Base-by-base conservation (phyloP, 2,113 vertebrate genomes). In the Oreotrochilus melanogaster region DNA sequence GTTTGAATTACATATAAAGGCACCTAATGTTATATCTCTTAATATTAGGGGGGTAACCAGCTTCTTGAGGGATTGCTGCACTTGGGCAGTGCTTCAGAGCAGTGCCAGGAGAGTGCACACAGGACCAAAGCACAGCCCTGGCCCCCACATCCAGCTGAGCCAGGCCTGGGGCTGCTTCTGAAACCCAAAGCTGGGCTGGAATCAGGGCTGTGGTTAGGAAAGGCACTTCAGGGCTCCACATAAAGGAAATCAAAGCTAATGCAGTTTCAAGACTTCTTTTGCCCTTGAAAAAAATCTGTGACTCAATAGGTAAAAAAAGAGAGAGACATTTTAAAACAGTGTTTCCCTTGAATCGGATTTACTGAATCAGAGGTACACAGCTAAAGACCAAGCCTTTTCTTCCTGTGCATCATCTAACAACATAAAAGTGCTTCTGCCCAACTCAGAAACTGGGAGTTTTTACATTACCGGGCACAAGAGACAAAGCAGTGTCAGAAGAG, bases 111-210 rank as follows among this genome's bases (percentile, higher is more conserved):
- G 21, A 39, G 31, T 0, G 8, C 6, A 13, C 4, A 54, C 64
- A 69, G 48, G 31, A 58, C 27, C 2, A 2, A 39, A 62, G 33
- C 42, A 60, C 43, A 0, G 1, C 2, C 3, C 10, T 37, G 4
- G 0, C 31, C 33, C 57, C 27, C 67, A 11, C 23, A 27, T 58
- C 51, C 57, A 42, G n/a, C 39, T 45, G 7, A 1, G 1, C 25
- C 1, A 4, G 33, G 18, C 12, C 42, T 18, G 39, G 25, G 30
- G 39, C 42, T 65, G 45, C 47, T 61, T 23, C 71, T 64, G 54
- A 51, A 69, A 11, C 48, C n/a, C 86, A 58, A 19, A 71, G 50
- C 13, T 1, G 1, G 25, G 11, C 0, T 79, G 67, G 45, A 61
- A 30, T 28, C 39, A 10, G 4, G 0, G 4, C 62, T 62, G 37